phyloP scores from a whole-genome alignment of 2,113 vertebrate genomes.

The Thunnus thynnus region DNA sequence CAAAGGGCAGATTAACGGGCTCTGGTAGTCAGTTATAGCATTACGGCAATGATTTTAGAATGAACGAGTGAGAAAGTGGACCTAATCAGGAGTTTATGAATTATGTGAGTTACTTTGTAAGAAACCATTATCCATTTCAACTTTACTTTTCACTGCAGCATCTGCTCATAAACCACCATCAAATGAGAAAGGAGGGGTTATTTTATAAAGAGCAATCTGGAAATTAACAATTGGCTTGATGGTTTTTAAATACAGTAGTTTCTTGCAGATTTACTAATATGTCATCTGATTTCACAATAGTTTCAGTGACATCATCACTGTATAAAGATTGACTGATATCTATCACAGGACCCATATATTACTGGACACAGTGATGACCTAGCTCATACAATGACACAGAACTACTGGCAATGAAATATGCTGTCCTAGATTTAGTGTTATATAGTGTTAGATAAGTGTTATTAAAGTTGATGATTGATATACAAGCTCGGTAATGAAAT shows the following conservation, averaged over 20 bases:
- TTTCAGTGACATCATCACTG: background rate
- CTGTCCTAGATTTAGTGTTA: background rate
- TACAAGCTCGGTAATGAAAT: too few species aligned
- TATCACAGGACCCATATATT: background rate
- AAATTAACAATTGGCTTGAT: too few species aligned
- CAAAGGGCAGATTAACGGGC: conserved; percentile 29
- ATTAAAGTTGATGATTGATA: too few species aligned
- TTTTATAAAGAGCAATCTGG: too few species aligned
- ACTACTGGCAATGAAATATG: background rate
- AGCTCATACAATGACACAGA: too few species aligned
- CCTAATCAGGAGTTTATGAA: background rate
- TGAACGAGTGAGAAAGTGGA: background rate
- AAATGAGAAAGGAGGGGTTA: too few species aligned
- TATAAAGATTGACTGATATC: background rate
- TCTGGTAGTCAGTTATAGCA: conserved; percentile 30
- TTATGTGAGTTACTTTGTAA: background rate
- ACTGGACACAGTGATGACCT: background rate
- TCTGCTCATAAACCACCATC: too few species aligned
- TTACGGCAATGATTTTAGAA: background rate
- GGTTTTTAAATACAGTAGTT: background rate
- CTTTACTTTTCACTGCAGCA: too few species aligned
- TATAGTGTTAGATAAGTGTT: too few species aligned
- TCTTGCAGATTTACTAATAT: background rate
- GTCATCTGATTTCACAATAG: background rate
- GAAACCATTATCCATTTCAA: too few species aligned